Percentiles rank a stretch among this genome's conserved stretches.
Evolutionary conservation across 2,888 invertebrate species (phyloP).

Genomic region (Orthosia gracilis): DNA sequence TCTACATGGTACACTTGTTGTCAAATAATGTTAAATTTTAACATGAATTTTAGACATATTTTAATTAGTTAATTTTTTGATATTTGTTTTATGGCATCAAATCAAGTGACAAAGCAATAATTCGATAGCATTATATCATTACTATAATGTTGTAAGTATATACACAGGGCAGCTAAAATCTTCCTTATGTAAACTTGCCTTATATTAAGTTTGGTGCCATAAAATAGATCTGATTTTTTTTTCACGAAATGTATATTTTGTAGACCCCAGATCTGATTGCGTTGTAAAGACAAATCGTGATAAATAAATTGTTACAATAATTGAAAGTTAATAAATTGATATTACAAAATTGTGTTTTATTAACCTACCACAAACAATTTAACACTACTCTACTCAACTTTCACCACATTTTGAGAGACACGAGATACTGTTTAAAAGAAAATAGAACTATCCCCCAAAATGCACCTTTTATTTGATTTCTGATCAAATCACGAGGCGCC

Average conservation of each 20-base stretch:
- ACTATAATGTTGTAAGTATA: slow-evolving; percentile 4
- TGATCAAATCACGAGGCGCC: no score
- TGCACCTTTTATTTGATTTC: no score
- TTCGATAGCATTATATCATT: slow-evolving; percentile 2
- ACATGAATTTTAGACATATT: slow-evolving; percentile 59
- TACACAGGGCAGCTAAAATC: slow-evolving; percentile 29
- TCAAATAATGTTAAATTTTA: slow-evolving; percentile 49
- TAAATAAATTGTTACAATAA: slow-evolving; percentile 86
- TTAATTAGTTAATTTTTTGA: slow-evolving; percentile 50
- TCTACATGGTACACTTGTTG: slow-evolving; percentile 51
- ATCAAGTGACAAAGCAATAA: background rate
- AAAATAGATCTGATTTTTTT: slow-evolving; percentile 52
- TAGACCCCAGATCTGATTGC: slow-evolving; percentile 83
- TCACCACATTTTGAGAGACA: no score
- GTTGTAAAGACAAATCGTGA: slow-evolving; percentile 89
- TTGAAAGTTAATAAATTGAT: slow-evolving; percentile 86
- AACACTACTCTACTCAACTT: no score
- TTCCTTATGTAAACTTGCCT: slow-evolving; percentile 18
- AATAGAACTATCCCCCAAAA: no score
- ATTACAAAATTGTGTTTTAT: slow-evolving; percentile 60
- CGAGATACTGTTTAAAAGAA: no score
- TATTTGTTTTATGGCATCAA: slow-evolving; percentile 58
- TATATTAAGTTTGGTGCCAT: slow-evolving; percentile 43
- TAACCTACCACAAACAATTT: background rate
- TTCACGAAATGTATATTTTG: slow-evolving; percentile 72